Evolutionary conservation across 2,888 invertebrate species (phyloP).

Genomic region (Hoplodrina ambigua): DNA sequence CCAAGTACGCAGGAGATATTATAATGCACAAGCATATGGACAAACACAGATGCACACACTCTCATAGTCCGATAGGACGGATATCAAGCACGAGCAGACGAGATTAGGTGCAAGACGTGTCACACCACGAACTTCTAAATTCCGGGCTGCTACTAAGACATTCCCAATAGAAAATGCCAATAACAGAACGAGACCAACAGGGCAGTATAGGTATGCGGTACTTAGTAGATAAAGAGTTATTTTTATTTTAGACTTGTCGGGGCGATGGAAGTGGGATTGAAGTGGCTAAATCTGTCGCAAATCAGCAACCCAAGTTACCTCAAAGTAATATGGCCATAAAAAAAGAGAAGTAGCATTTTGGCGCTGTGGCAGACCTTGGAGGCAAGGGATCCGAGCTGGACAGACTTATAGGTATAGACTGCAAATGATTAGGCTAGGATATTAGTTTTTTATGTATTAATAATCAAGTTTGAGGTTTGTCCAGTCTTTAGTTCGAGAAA

Average conservation of each 20-base stretch:
- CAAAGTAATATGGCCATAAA: background rate
- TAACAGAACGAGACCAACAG: no score
- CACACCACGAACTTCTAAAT: no score
- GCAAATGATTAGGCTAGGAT: background rate
- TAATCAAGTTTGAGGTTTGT: background rate
- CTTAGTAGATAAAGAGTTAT: background rate
- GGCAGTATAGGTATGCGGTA: no score
- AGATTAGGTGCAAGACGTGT: no score
- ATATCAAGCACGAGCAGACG: no score
- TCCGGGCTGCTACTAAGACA: no score
- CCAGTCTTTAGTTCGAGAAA: background rate
- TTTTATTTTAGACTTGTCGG: constrained; percentile 9
- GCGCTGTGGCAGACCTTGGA: background rate
- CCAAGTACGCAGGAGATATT: no score
- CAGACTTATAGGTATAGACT: no score
- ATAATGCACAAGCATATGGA: no score
- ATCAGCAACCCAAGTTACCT: constrained; percentile 2
- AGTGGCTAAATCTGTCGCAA: background rate
- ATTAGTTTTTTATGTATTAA: background rate
- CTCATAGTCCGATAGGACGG: no score
- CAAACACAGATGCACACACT: no score
- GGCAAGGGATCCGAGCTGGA: background rate
- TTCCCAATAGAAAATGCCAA: no score
- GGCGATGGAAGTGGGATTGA: background rate
- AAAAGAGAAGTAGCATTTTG: constrained; percentile 9